A percentile compares a stretch with the other conserved stretches of the same genome.
These are phyloP conservation scores for Nyctalus aviator DNA, from an alignment of 2,797 vertebrate species.

Conservation along the genomic window DNA sequence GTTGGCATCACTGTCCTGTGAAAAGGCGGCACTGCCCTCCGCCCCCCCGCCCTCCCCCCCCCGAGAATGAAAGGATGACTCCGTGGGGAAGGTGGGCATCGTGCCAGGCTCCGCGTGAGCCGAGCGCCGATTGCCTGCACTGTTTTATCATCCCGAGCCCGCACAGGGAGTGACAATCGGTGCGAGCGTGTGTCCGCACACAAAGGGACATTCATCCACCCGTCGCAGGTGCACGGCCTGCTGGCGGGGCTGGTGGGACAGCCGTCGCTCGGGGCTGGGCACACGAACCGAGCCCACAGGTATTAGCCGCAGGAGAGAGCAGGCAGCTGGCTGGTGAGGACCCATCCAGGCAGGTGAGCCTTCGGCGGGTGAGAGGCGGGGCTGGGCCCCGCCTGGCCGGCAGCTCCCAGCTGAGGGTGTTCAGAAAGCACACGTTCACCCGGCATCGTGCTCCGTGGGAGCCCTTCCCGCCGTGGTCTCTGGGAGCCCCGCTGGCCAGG, in stretches of 20 bases:
- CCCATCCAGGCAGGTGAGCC: background rate
- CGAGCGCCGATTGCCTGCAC: conserved; percentile 22
- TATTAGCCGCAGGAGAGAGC: background rate
- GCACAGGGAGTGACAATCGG: conserved; percentile 63
- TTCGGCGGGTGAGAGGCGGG: background rate
- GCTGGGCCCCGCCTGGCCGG: background rate
- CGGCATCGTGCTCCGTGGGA: background rate
- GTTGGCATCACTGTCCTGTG: conserved; percentile 30
- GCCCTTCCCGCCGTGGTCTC: background rate
- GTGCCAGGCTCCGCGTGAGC: background rate
- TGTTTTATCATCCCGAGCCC: conserved; percentile 55
- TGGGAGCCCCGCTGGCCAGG: background rate
- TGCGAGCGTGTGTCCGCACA: conserved; percentile 1
- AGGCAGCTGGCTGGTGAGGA: background rate
- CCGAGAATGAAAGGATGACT: conserved; percentile 43
- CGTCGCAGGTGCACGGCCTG: background rate
- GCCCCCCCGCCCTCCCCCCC: background rate
- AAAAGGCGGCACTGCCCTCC: background rate
- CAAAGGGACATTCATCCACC: background rate
- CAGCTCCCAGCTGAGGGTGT: background rate
- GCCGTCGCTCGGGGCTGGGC: background rate
- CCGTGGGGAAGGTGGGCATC: background rate
- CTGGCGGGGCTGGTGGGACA: background rate
- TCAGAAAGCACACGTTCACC: background rate
- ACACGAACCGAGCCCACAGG: background rate